A percentile compares a stretch with the other conserved stretches of the same genome.
phyloP scores from a whole-genome alignment of 2,113 vertebrate genomes.

The Chamaea fasciata region DNA sequence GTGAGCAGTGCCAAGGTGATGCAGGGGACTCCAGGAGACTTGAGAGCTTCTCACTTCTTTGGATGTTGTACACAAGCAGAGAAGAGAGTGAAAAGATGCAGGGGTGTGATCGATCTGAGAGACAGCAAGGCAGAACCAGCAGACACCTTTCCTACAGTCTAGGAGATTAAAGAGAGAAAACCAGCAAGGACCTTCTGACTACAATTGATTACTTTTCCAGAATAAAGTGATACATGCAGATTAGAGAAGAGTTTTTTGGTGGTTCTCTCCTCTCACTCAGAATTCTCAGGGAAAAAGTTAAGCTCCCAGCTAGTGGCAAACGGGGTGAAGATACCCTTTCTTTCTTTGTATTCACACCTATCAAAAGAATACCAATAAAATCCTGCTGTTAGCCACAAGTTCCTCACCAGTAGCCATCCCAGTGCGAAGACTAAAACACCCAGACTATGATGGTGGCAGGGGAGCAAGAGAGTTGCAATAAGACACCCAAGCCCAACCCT shows the following conservation, averaged over 20 bases:
- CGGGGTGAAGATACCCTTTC: not conserved
- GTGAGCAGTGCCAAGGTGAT: not conserved
- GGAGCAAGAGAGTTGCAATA: not conserved
- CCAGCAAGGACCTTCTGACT: not conserved
- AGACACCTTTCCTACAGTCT: not conserved
- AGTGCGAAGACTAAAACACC: not conserved
- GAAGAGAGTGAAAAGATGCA: not conserved
- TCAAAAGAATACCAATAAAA: not conserved
- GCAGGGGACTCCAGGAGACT: not conserved
- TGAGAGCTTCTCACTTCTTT: not conserved
- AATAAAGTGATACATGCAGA: not conserved
- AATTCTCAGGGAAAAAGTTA: not conserved
- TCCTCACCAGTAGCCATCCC: not conserved
- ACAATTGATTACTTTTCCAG: not conserved
- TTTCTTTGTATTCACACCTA: not conserved
- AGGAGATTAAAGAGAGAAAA: not conserved
- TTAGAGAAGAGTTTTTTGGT: not conserved
- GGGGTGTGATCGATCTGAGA: fast-evolving
- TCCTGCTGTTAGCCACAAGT: not conserved
- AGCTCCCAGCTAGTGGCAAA: not conserved
- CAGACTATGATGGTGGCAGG: not conserved
- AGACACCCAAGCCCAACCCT: not conserved
- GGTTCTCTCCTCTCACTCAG: not conserved
- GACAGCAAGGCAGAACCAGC: not conserved
- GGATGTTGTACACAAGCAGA: fast-evolving